Evolutionary conservation across 2,888 invertebrate genomes (phyloP), one percentile per base, ranked within the genome.

Genomic region (Spisula subtruncata): DNA sequence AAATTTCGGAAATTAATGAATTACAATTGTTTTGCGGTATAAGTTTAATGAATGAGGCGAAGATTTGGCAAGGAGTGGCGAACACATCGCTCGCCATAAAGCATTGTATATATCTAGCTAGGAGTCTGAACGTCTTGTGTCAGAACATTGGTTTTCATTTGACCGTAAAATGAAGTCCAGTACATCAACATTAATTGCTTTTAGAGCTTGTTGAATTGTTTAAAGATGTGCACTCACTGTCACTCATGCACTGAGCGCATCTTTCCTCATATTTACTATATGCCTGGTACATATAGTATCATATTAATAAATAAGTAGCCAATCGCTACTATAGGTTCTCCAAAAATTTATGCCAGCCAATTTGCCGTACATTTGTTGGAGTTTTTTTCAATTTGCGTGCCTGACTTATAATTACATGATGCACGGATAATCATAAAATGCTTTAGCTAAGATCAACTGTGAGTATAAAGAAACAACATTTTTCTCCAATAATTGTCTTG

Each of bases 171-270:
- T 86, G 86, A 86, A 60, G 18, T 25, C 46, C 32, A 46, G 80
- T n/a, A 12, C 18, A 56, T 35, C 60, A 20, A 32, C 32, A 84
- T 84, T 84, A 84, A 60, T 85, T 85, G 35, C 48, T 85, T 85
- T 75, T 48, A 71, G 46, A 48, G 12, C 0, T 54, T 66, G 48
- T 32, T 54, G n/a, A 48, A 89, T 86, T 71, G 60, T 32, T 89
- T 86, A 81, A 86, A 86, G 86, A 86, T 86, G 83, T 87, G 91
- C 86, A 88, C 87, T 48, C 54, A 20, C 20, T 81, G 88, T 54
- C 86, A 81, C 85, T 85, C 80, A 25, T 81, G 35, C 51, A 79
- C 75, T 79, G 35, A 32, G n/a, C 4, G 32, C 12, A 18, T 79
- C 16, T 16, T 16, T 25, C 20, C 60, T 66, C 25, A 56, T 56